Percentiles rank a stretch among this genome's conserved stretches.
These are phyloP conservation scores for Ostrea edulis DNA, from an alignment of 1,140 invertebrate species.

Conservation along the genomic window DNA sequence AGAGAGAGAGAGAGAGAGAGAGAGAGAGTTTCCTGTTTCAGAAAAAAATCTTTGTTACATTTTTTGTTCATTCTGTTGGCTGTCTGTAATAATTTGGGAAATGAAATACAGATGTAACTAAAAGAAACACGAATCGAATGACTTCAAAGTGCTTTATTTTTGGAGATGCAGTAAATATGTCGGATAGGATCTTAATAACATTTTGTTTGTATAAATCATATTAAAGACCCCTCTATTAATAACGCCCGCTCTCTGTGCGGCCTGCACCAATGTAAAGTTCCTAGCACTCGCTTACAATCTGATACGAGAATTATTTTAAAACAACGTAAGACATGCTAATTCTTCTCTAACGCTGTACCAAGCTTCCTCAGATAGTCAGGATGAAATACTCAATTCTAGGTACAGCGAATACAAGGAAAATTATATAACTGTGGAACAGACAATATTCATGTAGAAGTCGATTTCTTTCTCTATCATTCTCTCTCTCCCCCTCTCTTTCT, in stretches of 20 bases:
- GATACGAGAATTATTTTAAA: too few species aligned
- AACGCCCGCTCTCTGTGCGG: background rate
- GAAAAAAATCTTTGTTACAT: background rate
- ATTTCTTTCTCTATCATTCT: background rate
- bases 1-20: too few species aligned
- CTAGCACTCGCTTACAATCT: too few species aligned
- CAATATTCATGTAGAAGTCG: background rate
- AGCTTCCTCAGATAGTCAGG: too few species aligned
- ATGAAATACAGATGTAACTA: background rate
- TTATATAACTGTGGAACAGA: too few species aligned
- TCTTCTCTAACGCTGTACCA: too few species aligned
- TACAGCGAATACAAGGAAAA: too few species aligned
- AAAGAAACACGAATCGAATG: background rate
- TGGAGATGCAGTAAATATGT: background rate
- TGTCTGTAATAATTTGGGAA: background rate
- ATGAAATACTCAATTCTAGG: too few species aligned
- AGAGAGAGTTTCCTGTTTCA: too few species aligned
- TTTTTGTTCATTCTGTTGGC: background rate
- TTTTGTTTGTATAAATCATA: constrained; percentile 16
- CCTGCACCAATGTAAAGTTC: background rate
- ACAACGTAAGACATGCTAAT: too few species aligned
- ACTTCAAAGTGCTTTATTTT: background rate
- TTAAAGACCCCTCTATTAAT: background rate
- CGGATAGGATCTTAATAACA: background rate
- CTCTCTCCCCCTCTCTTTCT: background rate